Conservation (phyloP, 2,797 vertebrate genomes). For the Cacajao melanocephalus region DNA sequence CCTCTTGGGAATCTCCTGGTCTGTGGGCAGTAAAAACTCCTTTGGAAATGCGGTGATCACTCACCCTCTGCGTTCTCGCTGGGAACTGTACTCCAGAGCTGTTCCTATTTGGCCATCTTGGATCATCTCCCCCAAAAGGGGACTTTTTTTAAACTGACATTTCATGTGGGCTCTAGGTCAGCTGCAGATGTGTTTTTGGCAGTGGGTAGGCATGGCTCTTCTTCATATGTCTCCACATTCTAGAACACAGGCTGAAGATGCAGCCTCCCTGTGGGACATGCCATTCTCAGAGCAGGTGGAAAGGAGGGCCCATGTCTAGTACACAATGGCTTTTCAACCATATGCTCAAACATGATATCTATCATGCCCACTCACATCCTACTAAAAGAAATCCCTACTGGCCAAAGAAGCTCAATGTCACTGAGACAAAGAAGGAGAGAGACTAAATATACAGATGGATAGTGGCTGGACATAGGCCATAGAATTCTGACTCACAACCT, state of each 20-base stretch:
- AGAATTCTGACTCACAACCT: constrained; percentile 9
- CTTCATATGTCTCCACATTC: neutral
- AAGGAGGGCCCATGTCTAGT: neutral
- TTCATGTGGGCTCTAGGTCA: neutral
- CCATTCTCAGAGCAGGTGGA: neutral
- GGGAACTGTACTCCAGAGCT: too few species aligned
- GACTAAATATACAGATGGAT: neutral
- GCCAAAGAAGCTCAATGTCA: neutral
- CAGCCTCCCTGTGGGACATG: neutral
- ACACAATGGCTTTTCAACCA: neutral
- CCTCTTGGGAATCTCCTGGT: too few species aligned
- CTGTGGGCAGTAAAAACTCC: too few species aligned
- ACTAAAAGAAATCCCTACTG: neutral
- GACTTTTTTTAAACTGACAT: neutral
- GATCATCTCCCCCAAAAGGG: neutral
- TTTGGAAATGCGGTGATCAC: too few species aligned
- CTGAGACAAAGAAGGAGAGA: neutral
- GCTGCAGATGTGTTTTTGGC: neutral
- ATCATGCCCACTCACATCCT: neutral
- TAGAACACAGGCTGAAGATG: neutral
- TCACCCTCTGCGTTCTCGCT: too few species aligned
- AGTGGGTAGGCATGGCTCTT: neutral
- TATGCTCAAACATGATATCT: neutral
- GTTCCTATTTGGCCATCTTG: too few species aligned
- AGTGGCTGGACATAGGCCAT: neutral